Base-by-base conservation (phyloP, 2,113 vertebrate species). In the Oncorhynchus keta region DNA sequence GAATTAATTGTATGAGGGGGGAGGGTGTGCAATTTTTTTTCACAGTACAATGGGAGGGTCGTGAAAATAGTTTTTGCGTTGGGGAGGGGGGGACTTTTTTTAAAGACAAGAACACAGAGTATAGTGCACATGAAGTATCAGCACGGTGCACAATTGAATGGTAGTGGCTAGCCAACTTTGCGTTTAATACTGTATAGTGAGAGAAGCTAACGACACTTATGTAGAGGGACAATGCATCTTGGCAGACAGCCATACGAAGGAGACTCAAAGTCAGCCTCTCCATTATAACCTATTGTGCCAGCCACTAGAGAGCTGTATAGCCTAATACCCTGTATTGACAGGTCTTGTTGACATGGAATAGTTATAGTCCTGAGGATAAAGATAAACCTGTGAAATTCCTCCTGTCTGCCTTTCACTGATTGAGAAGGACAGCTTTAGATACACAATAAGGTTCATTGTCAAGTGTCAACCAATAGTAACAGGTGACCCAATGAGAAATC, bases 321-420 rank as follows among this genome's bases (percentile, higher is more conserved):
- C 39, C 39, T 45, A 55, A 55, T 16, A 45, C 68, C 80, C 85
- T 76, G 81, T 82, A 81, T 87, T 83, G 59, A n/a, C 59, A 3
- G 80, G 45, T 76, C 12, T 22, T 84, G 78, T 78, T 68, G 66
- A 86, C 79, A 85, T 76, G 81, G 82, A 86, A 83, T 77, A 82
- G 84, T 84, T 88, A 85, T 87, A 85, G 83, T 85, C 88, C 86
- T 83, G 83, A 82, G 57, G 85, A 90, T 82, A 92, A 91, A 92
- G 84, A 91, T 90, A 91, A 90, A 81, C 84, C 80, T 88, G 88
- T 88, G 85, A 91, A 89, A 91, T 92, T 91, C 89, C 87, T 91
- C 30, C 84, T 79, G 79, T 76, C 80, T 85, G 77, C 81, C 84
- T 79, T 57, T 84, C 68, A 68, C 78, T 87, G 89, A 90, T 80